phyloP scores from a whole-genome alignment of 2,888 invertebrate species.

The Nomada goodeniana region DNA sequence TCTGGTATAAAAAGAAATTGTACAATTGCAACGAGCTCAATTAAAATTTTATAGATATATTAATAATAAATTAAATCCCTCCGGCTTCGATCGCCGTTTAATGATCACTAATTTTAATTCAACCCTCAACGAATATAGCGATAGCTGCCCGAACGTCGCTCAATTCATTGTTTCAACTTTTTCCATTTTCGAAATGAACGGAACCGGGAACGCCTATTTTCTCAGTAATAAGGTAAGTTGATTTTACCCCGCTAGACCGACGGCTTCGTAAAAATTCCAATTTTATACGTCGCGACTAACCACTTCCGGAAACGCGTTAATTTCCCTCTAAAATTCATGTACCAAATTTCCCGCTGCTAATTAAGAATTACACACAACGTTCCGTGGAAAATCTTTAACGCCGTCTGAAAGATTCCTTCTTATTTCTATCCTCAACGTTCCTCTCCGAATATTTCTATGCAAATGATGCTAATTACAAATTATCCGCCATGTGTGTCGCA shows the following conservation, averaged over 20 bases:
- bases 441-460: conserved; percentile 4
- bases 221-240: conserved; percentile 31
- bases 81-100: neutral
- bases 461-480: conserved; percentile 32
- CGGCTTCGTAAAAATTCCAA: conserved; percentile 49
- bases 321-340: conserved; percentile 41
- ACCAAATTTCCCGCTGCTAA: conserved; percentile 34
- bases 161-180: conserved; percentile 6
- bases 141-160: neutral
- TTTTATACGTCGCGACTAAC: conserved; percentile 29
- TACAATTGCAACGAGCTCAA: too few species aligned
- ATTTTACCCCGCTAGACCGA: conserved; percentile 2
- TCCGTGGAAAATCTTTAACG: conserved; percentile 3
- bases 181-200: neutral
- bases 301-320: conserved; percentile 22
- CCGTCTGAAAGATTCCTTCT: conserved; percentile 10
- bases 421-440: neutral
- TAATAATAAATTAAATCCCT: neutral
- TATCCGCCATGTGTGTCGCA: neutral
- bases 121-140: neutral
- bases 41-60: neutral
- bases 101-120: neutral
- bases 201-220: conserved; percentile 28
- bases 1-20: too few species aligned
- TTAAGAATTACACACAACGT: conserved; percentile 19